These are phyloP conservation scores for Puffinus mauretanicus DNA, from an alignment of 2,113 vertebrate genomes.

Conservation along the genomic window DNA sequence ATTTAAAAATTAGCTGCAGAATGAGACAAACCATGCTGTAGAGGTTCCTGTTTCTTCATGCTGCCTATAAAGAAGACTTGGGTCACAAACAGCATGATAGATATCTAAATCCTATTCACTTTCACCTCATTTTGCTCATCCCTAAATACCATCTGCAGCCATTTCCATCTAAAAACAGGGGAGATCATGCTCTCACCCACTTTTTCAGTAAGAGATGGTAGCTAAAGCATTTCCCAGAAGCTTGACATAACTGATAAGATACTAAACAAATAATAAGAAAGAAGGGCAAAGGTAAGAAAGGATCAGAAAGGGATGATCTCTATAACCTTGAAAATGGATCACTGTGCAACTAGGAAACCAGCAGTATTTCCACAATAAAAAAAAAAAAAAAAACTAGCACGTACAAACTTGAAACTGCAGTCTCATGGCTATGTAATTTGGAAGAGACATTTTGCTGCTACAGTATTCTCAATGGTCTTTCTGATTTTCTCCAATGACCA, in stretches of 20 bases:
- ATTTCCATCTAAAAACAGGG: background rate
- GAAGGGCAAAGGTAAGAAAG: background rate
- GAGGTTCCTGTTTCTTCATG: background rate
- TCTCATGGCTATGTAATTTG: background rate
- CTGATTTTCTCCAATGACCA: background rate
- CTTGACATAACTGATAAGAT: background rate
- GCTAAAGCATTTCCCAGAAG: background rate
- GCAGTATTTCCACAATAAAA: background rate
- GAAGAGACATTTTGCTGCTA: background rate
- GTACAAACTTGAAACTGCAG: background rate
- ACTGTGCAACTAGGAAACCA: background rate
- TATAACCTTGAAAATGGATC: background rate
- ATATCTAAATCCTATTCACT: background rate
- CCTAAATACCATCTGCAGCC: background rate
- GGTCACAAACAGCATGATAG: background rate
- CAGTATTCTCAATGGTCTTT: background rate
- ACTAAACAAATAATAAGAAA: background rate
- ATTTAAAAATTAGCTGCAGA: background rate
- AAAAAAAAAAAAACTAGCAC: background rate
- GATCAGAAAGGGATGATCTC: background rate
- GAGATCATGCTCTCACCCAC: background rate
- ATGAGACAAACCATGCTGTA: background rate
- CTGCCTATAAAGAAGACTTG: background rate
- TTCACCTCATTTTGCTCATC: background rate
- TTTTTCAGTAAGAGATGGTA: background rate